phyloP scores from a whole-genome alignment of 2,888 invertebrate species.

The Lycophotia porphyrea region DNA sequence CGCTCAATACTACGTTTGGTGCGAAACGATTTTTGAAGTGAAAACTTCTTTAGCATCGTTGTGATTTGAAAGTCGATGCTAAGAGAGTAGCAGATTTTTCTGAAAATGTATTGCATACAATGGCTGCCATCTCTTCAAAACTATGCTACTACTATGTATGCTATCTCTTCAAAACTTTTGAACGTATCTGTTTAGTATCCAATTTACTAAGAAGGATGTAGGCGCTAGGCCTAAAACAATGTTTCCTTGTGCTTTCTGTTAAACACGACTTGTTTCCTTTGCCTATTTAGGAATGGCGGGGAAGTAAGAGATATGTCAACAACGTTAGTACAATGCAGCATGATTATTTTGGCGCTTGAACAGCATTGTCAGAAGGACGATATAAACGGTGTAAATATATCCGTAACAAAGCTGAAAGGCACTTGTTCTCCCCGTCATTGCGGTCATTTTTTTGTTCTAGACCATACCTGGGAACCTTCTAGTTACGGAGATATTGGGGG shows the following conservation, averaged over 20 bases:
- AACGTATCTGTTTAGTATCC: neutral
- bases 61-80: no score
- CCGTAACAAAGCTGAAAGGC: no score
- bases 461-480: no score
- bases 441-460: no score
- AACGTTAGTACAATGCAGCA: neutral
- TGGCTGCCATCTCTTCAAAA: neutral
- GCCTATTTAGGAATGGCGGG: conserved; percentile 43
- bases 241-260: conserved; percentile 45
- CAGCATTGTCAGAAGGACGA: neutral
- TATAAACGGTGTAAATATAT: no score
- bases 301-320: conserved; percentile 20
- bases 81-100: no score
- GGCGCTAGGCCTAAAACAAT: conserved; percentile 29
- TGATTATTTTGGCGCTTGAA: neutral
- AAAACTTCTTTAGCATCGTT: no score
- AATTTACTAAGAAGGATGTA: conserved; percentile 33
- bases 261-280: conserved; percentile 27
- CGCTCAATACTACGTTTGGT: no score
- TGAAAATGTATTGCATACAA: neutral
- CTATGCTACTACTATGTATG: no score
- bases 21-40: no score
- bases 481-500: no score
- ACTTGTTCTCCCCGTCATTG: no score
- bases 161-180: conserved; percentile 8